Conservation (phyloP, 2,113 vertebrate genomes). For the Menura novaehollandiae region DNA sequence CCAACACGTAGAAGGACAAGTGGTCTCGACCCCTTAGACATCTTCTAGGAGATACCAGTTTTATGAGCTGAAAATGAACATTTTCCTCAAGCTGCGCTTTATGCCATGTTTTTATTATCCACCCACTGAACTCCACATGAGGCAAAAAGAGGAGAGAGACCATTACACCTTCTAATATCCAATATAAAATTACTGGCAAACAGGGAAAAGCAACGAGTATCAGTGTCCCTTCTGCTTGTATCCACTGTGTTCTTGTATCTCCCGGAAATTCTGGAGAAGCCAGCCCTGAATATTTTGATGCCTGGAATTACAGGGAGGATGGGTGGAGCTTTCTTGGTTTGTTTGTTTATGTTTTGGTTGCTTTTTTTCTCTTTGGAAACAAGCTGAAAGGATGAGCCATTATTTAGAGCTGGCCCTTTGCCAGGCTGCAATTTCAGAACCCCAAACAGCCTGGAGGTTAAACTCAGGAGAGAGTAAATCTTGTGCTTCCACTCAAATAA, state of each 20-base stretch:
- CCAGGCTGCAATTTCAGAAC: neutral
- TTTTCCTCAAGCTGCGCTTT: neutral
- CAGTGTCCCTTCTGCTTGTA: neutral
- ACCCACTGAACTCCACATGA: neutral
- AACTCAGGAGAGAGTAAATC: neutral
- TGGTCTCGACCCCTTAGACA: neutral
- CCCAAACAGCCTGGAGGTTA: neutral
- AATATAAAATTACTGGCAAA: neutral
- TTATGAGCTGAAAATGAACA: neutral
- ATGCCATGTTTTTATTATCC: neutral
- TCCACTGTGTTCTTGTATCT: rapidly evolving
- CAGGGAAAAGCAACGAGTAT: neutral
- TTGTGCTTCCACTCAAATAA: neutral
- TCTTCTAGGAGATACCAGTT: neutral
- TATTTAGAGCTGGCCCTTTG: neutral
- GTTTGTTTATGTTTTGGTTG: neutral
- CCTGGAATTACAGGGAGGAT: neutral
- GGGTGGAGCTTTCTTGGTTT: neutral
- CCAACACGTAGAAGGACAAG: neutral
- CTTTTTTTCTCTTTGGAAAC: neutral
- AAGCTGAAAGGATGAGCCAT: neutral
- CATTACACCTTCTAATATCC: neutral
- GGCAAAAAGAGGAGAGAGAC: neutral
- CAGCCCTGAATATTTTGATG: neutral
- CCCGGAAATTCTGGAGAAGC: neutral